Base-by-base conservation (phyloP, 2,113 vertebrate genomes). In the Dolichallabes microphthalmus region DNA sequence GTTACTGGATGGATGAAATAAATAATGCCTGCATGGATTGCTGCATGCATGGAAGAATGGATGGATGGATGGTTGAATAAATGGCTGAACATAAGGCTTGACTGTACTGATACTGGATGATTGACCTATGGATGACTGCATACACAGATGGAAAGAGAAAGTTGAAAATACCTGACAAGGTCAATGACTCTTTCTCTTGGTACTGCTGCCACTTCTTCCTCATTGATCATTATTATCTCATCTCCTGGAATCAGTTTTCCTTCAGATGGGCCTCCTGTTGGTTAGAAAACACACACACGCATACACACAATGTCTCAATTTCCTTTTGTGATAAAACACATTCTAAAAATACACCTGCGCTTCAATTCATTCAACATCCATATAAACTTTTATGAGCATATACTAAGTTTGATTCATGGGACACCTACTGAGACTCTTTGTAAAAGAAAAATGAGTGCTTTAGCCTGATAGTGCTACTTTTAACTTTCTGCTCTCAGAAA, bases 161-260 rank as follows among this genome's bases (percentile, higher is more conserved):
- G 45, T 13, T 60, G 17, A 85, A n/a, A 86, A 76, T 95, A 98
- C 98, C 98, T 98, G 94, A 99, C 98, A 89, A 99, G 96, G 94
- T 99, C 98, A 80, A 99, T 99, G 95, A 99, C 98, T 92, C 97
- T 94, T 89, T 99, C 97, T 92, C 97, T 96, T 20, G 97, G 97
- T 89, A 97, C 97, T 15, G 96, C 95, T 77, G 96, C 96, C 92
- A 98, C 97, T 2, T 96, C 94, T 87, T 99, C 97, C 82, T 98
- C 96, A 76, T 99, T 98, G 92, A 99, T 99, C 97, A 98, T 96
- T 93, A 99, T 96, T 93, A 99, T 98, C 92, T 99, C 97, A 91
- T 99, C 98, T 84, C 98, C 97, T 1, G 97, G 96, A 90, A 98
- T 94, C 90, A 99, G 95, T 91, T 96, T 98, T 90, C 97, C 97